Base-by-base conservation (phyloP, 1,140 invertebrate genomes). In the Drosophila gunungcola region DNA sequence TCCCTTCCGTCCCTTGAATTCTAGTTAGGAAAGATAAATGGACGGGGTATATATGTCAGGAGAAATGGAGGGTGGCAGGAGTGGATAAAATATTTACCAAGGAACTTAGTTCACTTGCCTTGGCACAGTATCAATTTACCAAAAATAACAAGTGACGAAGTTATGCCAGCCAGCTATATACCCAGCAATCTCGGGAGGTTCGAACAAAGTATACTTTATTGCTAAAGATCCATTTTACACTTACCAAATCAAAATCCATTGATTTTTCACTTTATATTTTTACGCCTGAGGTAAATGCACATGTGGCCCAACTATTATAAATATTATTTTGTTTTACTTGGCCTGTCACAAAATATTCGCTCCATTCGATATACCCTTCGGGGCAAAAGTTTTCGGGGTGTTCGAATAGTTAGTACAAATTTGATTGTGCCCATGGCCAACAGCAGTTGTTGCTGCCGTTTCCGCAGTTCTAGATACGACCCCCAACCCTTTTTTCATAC, bases 61-160 rank as follows among this genome's bases (percentile, higher is more conserved):
- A 21, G 29, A 41, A 27, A 21, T 5, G 27, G 21, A 21, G 69
- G 68, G 46, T 73, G 42, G 27, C 16, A 9, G 16, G 38, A 34
- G 12, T 52, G 73, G 41, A 27, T 48, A 68, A 57, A 76, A 41
- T 78, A 78, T 78, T 55, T 70, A 27, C 67, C 67, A 56, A 70
- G 67, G 65, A 56, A 70, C 67, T 70, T 49, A 69, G 67, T 56
- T 74, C 60, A 63, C 70, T 75, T 74, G 52, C 54, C 53, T 56
- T 62, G 73, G 63, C 74, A 64, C 63, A 76, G 72, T 88, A 89
- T 88, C 83, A 88, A 80, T 89, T 88, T 88, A 80, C 75, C 73
- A 67, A 74, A 69, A 80, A 83, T 85, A 80, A 73, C 53, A 74
- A 74, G 57, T 52, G 41, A 60, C 29, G 29, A 32, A 32, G 29